Percentiles rank a stretch among this genome's conserved stretches.
These are phyloP conservation scores for Coregonus clupeaformis DNA, from an alignment of 2,113 vertebrate species.

Conservation along the genomic window DNA sequence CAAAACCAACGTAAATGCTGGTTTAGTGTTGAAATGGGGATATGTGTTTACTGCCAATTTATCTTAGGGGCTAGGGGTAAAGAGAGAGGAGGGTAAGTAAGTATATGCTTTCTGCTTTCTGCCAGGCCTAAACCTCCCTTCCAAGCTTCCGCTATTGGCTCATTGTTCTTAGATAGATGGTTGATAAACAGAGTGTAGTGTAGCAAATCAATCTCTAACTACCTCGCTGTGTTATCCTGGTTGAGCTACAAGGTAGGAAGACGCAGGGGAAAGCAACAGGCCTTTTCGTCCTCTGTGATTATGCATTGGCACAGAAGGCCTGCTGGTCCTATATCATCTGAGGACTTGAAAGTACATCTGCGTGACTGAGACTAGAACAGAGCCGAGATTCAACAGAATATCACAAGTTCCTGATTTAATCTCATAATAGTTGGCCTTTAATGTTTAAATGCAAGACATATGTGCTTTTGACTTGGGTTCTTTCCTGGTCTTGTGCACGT, in stretches of 20 bases:
- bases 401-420: constrained; percentile 77
- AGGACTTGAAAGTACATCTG: constrained; percentile 55
- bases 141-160: background rate
- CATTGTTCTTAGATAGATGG: constrained; percentile 12
- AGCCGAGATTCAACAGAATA: constrained; percentile 63
- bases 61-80: background rate
- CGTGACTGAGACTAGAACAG: constrained; percentile 67
- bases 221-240: no score
- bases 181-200: constrained; percentile 6
- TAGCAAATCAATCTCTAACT: background rate
- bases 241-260: no score
- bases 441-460: constrained; percentile 76
- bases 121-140: background rate
- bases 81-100: background rate
- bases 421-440: constrained; percentile 73
- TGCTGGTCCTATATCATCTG: constrained; percentile 30
- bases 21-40: background rate
- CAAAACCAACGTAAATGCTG: background rate
- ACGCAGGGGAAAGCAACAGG: no score
- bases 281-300: no score
- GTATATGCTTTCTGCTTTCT: background rate
- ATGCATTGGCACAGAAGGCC: background rate
- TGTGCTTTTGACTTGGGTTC: constrained; percentile 63
- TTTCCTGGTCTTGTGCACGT: constrained; percentile 44
- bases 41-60: background rate